Evolutionary conservation across 2,888 invertebrate species (phyloP), one percentile per base, ranked within the genome.

Genomic region (Amiota minor): DNA sequence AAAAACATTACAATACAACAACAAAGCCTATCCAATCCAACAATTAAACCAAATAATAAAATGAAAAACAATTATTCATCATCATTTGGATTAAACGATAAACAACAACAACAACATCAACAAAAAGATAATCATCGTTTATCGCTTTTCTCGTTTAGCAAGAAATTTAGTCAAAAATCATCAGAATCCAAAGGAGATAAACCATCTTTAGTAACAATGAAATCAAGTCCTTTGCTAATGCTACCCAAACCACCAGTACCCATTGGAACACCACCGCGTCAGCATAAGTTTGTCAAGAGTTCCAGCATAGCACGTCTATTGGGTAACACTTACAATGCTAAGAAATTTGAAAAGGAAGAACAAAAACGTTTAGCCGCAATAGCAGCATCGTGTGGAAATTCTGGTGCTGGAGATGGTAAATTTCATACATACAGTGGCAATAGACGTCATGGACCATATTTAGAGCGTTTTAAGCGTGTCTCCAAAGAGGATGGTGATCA

Each of bases 321-420:
- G 70, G 90, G 90, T 70, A 89, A 89, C 76, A 90, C 88, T 2
- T 90, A 90, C 77, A 90, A 87, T 78, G 89, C 89, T 2, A 89
- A 89, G 75, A 90, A 89, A 74, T 85, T 87, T 56, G 89, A 89
- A 74, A 88, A 86, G 59, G 84, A 88, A 72, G 88, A 88, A 35
- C 84, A 86, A 74, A 87, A 86, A 75, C 75, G 83, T 35, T 47
- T 77, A 73, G 73, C 81, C 50, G 75, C 75, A 16, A 81, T 23
- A 35, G 35, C 35, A 35, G 35, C 35, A 35, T 35, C 35, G 6
- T 35, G 4, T 35, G 35, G 35, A 4, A 8, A 8, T 6, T 3
- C 6, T 35, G 23, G 2, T 23, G 3, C 84, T 74, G 74, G 78
- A 18, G 81, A 81, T 61, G 84, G 85, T 9, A 89, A 89, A 76